Base-by-base conservation (phyloP, 2,113 vertebrate species). In the Origma solitaria region DNA sequence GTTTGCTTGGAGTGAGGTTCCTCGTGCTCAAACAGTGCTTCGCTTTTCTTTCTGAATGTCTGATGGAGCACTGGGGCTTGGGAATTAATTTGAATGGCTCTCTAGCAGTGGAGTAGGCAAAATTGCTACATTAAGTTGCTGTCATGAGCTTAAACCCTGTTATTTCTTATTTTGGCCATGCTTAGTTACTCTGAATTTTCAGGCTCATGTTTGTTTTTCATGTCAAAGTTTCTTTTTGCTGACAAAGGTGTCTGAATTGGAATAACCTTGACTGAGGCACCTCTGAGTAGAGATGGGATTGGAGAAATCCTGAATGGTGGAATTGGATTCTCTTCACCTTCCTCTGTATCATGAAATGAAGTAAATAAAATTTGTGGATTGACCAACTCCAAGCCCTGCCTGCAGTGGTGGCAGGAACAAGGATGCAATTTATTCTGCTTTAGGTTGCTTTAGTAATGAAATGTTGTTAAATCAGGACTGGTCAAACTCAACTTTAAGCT, bases 21-120 rank as follows among this genome's bases (percentile, higher is more conserved):
- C 61, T 21, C 20, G n/a, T 31, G 28, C n/a, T 50, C 20, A 40
- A 19, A 13, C 24, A 24, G 33, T 30, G 23, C 12, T 15, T 16
- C 13, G 0, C 20, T 31, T 21, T 18, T 11, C 33, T 54, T 16
- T 14, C 44, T 33, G 2, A 47, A 2, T 24, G 24, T 38, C 49
- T 62, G 62, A 2, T 51, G 57, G 58, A 60, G 22, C 38, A 15
- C 56, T n/a, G 2, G 22, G 61, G 21, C 35, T 77, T 38, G 28
- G 30, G 79, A 38, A 15, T 50, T 61, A 1, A 28, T 76, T 33
- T 33, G 22, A 38, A 15, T 57, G n/a, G 6, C 40, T 51, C 30
- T 71, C 14, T 15, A 64, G 51, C n/a, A 38, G 10, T 6, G 21
- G 40, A 54, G 15, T 13, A 50, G 54, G 22, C 54, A 50, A 22